Base-by-base conservation (phyloP, 2,113 vertebrate species). In the Epinephelus lanceolatus region DNA sequence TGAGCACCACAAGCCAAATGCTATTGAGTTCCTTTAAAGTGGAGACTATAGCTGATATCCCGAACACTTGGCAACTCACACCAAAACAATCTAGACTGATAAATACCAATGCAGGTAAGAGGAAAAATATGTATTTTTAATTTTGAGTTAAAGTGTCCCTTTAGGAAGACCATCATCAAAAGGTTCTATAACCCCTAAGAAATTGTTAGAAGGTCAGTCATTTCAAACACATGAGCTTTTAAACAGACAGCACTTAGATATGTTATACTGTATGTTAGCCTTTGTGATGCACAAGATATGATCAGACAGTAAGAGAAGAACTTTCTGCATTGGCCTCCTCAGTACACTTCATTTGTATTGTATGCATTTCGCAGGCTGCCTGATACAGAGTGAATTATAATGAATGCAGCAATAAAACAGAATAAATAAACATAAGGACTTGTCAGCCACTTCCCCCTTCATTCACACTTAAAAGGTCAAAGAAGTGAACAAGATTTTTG, bases 381-480 rank as follows among this genome's bases (percentile, higher is more conserved):
- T 23, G 30, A 5, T 66, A 1, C 18, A 12, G 37, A 45, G 40
- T 13, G 72, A 67, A 70, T 63, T 49, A 40, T 63, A 51, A 57
- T 49, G 76, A 74, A 62, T 3, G 67, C 55, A 61, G 67, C 37
- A 27, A 53, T 21, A 53, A 67, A 74, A 57, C 51, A 70, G 57
- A 51, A 53, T 65, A 3, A 70, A 74, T 80, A 86, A 69, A 72
- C 59, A 68, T 13, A 13, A 23, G 45, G 51, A 9, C 59, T 23
- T 33, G 14, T 71, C 65, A 23, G 47, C 37, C 60, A 30, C 33
- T 42, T 71, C 27, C 52, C 13, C 42, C 65, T 51, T 66, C 49
- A 42, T 61, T 66, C 78, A 71, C 52, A 66, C 59, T 81, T 25
- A 30, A 85, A 71, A 84, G 82, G 65, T 88, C 71, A 67, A 81